These are phyloP conservation scores for Taenioides sp. DNA, from an alignment of 2,797 vertebrate species.

Conservation along the genomic window DNA sequence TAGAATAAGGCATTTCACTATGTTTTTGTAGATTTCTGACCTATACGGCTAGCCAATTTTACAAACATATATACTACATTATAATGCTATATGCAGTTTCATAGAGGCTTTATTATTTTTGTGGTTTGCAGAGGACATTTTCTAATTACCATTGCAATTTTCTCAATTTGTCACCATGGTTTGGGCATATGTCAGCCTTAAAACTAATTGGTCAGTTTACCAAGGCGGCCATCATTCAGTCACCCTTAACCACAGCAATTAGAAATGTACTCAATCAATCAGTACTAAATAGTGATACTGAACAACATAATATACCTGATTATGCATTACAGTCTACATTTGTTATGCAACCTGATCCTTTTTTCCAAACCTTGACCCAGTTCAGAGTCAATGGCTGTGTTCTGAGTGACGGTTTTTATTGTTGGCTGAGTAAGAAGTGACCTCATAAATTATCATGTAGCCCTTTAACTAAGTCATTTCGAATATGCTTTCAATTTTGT, in stretches of 20 bases:
- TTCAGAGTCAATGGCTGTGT: not conserved
- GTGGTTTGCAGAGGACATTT: not conserved
- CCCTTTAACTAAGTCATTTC: no score
- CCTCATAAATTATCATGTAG: no score
- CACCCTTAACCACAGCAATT: not conserved
- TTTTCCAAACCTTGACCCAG: not conserved
- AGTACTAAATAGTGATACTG: not conserved
- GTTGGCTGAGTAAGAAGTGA: not conserved
- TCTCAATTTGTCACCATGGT: not conserved
- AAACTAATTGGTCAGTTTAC: not conserved
- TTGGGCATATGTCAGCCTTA: not conserved
- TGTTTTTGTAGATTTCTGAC: not conserved
- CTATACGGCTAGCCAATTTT: no score
- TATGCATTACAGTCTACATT: not conserved
- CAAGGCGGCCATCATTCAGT: not conserved
- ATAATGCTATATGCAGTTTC: not conserved
- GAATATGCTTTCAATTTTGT: not conserved
- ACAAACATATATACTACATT: no score
- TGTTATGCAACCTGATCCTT: not conserved
- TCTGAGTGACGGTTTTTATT: slow-evolving; percentile 3
- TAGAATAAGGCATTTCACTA: not conserved
- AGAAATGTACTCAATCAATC: not conserved
- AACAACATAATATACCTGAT: no score
- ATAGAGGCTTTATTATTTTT: not conserved
- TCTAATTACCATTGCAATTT: not conserved